Evolutionary conservation across 2,113 vertebrate genomes (phyloP), one percentile per base, ranked within the genome.

Genomic region (Narcine bancroftii): DNA sequence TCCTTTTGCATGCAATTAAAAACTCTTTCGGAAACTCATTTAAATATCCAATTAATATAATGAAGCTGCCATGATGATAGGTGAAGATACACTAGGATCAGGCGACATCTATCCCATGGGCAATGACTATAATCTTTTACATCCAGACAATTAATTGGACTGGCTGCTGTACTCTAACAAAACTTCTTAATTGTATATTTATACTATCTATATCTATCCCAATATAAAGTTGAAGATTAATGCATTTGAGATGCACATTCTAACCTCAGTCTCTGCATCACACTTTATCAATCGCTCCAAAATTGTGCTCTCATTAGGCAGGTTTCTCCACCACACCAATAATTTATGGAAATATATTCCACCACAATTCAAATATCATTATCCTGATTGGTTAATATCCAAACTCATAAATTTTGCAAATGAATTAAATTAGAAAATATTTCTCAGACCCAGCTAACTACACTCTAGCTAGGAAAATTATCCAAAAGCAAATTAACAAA

Each of bases 11-110:
- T 33, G 17, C 81, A 87, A 87, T 87, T 63, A 60, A 87, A 87
- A 87, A 60, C 81, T 63, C 81, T 87, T 87, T 87, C 81, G 15
- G 81, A 60, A n/a, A 87, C 50, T 87, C 81, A 87, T 87, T 87
- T 87, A 87, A 87, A 87, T 60, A 87, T 87, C 81, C 53, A 87
- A 87, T 87, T 87, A 87, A 87, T 63, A 87, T 63, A 87, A 87
- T 87, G 81, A 87, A 87, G 81, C 81, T 87, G 81, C 81, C 36
- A n/a, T 87, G 60, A 87, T 63, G 81, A 87, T 87, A 60, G 81
- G 81, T 87, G 81, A 87, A 87, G 33, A 87, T 87, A 60, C 81
- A 87, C 81, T 60, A 87, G 81, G 53, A 87, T 60, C 33, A 60
- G 50, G 81, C 81, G 17, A 87, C 81, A 60, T 87, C 33, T 63